Conservation (phyloP, 1,140 invertebrate genomes). For the Subanguina moxae region DNA sequence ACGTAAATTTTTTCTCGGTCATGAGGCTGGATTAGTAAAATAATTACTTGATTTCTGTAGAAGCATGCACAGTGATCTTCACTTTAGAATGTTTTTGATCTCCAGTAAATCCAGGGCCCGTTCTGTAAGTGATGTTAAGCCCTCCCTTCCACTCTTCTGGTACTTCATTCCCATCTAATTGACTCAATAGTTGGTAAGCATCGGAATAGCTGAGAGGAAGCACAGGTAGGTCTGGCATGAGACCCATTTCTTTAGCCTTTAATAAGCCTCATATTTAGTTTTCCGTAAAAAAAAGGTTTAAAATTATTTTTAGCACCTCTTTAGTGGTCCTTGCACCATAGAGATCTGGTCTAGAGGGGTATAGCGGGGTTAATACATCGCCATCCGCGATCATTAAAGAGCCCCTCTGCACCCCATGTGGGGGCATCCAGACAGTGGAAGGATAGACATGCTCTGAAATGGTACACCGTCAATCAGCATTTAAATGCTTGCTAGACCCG, state of each 20-base stretch:
- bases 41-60: slow-evolving; percentile 31
- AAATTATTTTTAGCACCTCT: too few species aligned
- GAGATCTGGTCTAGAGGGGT: slow-evolving; percentile 49
- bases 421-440: slow-evolving; percentile 49
- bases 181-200: slow-evolving; percentile 45
- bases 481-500: slow-evolving; percentile 12
- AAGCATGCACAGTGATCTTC: slow-evolving; percentile 46
- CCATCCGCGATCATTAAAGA: slow-evolving; percentile 34
- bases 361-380: slow-evolving; percentile 53
- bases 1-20: slow-evolving; percentile 4
- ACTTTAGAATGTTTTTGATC: slow-evolving; percentile 22
- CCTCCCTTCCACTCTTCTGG: slow-evolving; percentile 54
- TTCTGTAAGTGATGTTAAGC: slow-evolving; percentile 56
- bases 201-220: slow-evolving; percentile 55
- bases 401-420: slow-evolving; percentile 27
- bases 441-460: slow-evolving; percentile 45
- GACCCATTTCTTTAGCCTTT: slow-evolving; percentile 18
- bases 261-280: neutral
- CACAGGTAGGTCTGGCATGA: slow-evolving; percentile 53
- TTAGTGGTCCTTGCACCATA: slow-evolving; percentile 41
- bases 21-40: too few species aligned
- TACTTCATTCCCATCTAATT: slow-evolving; percentile 37
- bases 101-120: slow-evolving; percentile 41
- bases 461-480: neutral
- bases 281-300: neutral